Conservation (phyloP, 2,113 vertebrate genomes). For the Odobenus rosmarus region DNA sequence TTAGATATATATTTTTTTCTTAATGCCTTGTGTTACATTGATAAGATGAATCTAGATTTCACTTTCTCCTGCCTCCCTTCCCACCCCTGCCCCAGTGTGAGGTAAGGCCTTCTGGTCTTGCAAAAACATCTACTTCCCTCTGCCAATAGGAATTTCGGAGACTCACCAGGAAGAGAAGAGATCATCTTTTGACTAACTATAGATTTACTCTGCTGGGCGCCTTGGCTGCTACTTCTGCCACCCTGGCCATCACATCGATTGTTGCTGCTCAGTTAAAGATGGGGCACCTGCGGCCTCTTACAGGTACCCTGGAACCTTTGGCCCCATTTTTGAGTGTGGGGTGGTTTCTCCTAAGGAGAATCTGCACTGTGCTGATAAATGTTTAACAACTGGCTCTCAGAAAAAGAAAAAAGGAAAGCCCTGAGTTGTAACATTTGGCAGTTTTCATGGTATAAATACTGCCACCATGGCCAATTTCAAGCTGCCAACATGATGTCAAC, state of each 20-base stretch:
- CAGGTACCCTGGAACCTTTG: background rate
- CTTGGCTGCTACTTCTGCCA: background rate
- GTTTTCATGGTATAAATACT: conserved; percentile 15
- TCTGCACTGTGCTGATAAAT: conserved; percentile 38
- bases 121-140: conserved; percentile 1
- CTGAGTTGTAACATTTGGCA: conserved; percentile 15
- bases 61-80: background rate
- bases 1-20: background rate
- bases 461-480: background rate
- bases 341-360: background rate
- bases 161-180: background rate
- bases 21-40: background rate
- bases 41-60: background rate
- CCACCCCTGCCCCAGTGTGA: background rate
- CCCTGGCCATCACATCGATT: background rate
- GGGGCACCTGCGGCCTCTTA: background rate
- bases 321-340: background rate
- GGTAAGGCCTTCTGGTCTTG: background rate
- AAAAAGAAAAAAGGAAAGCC: background rate
- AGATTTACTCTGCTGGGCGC: background rate
- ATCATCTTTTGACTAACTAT: background rate
- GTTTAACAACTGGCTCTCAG: background rate
- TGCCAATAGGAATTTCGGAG: background rate
- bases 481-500: background rate
- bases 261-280: background rate